A percentile compares a stretch with the other conserved stretches of the same genome.
Evolutionary conservation across 2,888 invertebrate genomes (phyloP).

Genomic region (Oscheius sp.): DNA sequence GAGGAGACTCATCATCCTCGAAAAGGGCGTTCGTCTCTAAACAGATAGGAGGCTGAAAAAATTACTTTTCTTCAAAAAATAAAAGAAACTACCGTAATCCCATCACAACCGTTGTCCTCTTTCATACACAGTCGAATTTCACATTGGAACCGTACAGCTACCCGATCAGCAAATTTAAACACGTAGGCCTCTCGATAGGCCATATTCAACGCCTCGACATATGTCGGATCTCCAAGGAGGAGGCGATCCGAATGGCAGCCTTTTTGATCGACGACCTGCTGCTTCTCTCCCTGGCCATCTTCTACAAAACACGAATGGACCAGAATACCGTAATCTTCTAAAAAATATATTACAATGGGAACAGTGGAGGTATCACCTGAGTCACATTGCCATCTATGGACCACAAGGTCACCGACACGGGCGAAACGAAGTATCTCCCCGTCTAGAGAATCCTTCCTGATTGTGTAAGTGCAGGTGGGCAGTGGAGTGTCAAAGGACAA

Average conservation of each 20-base stretch:
- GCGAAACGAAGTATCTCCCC: slow-evolving; percentile 71
- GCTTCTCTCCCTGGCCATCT: slow-evolving; percentile 72
- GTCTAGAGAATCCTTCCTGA: slow-evolving; percentile 71
- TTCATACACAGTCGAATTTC: slow-evolving; percentile 72
- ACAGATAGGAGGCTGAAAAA: slow-evolving; percentile 49
- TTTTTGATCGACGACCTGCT: slow-evolving; percentile 69
- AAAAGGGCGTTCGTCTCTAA: slow-evolving; percentile 24
- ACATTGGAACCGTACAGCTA: slow-evolving; percentile 72
- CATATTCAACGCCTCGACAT: slow-evolving; percentile 72
- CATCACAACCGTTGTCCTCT: slow-evolving; percentile 70
- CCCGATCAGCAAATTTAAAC: slow-evolving; percentile 72
- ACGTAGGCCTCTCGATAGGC: slow-evolving; percentile 73
- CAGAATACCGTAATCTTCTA: slow-evolving; percentile 71
- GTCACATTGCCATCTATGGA: slow-evolving; percentile 73
- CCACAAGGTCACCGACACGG: slow-evolving; percentile 72
- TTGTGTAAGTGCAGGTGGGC: slow-evolving; percentile 72
- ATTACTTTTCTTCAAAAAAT: not conserved
- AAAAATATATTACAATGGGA: slow-evolving; percentile 8
- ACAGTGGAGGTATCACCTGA: slow-evolving; percentile 48
- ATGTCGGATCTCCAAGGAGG: slow-evolving; percentile 73
- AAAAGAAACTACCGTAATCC: slow-evolving; percentile 63
- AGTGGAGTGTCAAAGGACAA: slow-evolving; percentile 68
- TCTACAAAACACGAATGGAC: slow-evolving; percentile 73
- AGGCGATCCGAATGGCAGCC: slow-evolving; percentile 71
- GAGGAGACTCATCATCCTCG: slow-evolving; percentile 3